These are phyloP conservation scores for Morinoia aosen DNA, from an alignment of 2,888 invertebrate species.

Conservation along the genomic window DNA sequence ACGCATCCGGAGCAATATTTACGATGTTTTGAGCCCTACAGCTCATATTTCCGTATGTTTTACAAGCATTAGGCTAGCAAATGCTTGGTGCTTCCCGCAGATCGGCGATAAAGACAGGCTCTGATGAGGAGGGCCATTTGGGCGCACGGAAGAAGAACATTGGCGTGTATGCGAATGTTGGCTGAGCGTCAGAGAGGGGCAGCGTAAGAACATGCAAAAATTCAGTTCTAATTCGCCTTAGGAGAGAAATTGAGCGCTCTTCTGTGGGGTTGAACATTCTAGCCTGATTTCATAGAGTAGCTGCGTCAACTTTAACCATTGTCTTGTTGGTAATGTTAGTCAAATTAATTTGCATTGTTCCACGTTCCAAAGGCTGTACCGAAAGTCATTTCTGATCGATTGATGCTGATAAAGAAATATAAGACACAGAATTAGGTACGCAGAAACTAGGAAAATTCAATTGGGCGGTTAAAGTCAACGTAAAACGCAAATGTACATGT, in stretches of 20 bases:
- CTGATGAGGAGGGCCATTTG: conserved; percentile 50
- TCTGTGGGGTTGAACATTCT: not conserved
- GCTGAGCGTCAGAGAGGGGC: not conserved
- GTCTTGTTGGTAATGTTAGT: too few relatives aligned
- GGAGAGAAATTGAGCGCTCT: not conserved
- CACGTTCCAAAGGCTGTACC: too few relatives aligned
- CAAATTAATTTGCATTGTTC: too few relatives aligned
- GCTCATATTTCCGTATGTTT: conserved; percentile 52
- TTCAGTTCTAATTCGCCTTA: not conserved
- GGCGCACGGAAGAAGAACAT: conserved; percentile 1
- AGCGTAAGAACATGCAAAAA: not conserved
- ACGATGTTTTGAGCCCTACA: conserved; percentile 48
- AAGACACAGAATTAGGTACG: too few relatives aligned
- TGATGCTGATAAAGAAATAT: too few relatives aligned
- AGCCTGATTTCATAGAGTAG: not conserved
- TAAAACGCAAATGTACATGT: too few relatives aligned
- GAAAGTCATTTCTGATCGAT: too few relatives aligned
- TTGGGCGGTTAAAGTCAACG: too few relatives aligned
- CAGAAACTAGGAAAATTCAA: too few relatives aligned
- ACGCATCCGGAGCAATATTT: conserved; percentile 42
- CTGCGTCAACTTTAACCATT: not conserved
- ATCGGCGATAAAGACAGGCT: conserved; percentile 36
- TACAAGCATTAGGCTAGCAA: conserved; percentile 50
- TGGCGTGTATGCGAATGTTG: conserved; percentile 12
- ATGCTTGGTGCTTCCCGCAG: conserved; percentile 46